Evolutionary conservation across 2,113 vertebrate species (phyloP).

Genomic region (Pteruthius melanotis): DNA sequence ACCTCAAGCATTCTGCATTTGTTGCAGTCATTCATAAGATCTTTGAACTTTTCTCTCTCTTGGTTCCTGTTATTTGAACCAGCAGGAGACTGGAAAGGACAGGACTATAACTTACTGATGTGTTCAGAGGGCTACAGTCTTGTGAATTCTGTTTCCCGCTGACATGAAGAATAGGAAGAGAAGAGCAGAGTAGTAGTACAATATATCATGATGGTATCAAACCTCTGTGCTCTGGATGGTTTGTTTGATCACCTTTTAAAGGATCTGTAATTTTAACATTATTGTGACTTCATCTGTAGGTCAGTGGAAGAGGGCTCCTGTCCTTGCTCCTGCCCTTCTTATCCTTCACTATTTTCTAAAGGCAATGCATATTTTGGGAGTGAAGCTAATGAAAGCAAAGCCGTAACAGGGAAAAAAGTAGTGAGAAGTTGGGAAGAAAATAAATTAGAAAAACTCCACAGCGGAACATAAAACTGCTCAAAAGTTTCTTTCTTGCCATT

Average conservation of each 20-base stretch:
- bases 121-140: constrained; percentile 5
- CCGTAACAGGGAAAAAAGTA: not conserved
- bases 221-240: not conserved
- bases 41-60: not conserved
- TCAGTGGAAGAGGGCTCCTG: not conserved
- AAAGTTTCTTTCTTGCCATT: not conserved
- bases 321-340: not conserved
- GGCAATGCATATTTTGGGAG: not conserved
- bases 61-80: constrained; percentile 15
- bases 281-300: not conserved
- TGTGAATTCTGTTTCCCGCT: constrained; percentile 10
- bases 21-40: not conserved
- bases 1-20: not conserved
- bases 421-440: not conserved
- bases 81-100: constrained; percentile 18
- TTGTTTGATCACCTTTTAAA: constrained; percentile 30
- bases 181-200: not conserved
- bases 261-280: not conserved
- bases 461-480: not conserved
- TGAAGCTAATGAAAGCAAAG: not conserved
- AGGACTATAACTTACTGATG: constrained; percentile 1
- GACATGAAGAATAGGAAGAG: constrained; percentile 30
- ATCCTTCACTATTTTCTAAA: not conserved
- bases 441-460: not conserved
- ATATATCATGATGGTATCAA: not conserved